phyloP scores from a whole-genome alignment of 2,888 invertebrate species.

The Bombylius major region DNA sequence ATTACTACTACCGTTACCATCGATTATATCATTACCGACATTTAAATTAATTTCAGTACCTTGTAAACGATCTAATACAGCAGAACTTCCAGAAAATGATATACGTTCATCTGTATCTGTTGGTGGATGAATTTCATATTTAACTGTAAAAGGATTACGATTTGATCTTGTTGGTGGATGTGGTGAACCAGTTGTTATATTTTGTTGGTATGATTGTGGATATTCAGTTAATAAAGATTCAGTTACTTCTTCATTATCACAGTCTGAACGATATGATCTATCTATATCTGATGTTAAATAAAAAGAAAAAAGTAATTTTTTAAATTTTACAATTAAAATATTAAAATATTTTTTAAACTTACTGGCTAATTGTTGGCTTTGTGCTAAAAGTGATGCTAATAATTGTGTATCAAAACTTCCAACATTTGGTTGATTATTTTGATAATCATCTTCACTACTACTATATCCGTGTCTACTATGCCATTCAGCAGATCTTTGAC shows the following conservation, averaged over 20 bases:
- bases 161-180: slow-evolving; percentile 21
- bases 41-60: slow-evolving; percentile 6
- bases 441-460: slow-evolving; percentile 45
- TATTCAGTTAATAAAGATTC: slow-evolving; percentile 27
- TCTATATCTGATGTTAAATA: slow-evolving; percentile 45
- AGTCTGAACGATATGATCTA: slow-evolving; percentile 60
- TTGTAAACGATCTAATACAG: slow-evolving; percentile 24
- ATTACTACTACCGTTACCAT: not conserved
- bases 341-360: slow-evolving; percentile 22
- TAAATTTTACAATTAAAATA: not conserved
- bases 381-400: slow-evolving; percentile 43
- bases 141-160: slow-evolving; percentile 33
- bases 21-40: not conserved
- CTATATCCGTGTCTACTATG: slow-evolving; percentile 41
- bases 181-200: slow-evolving; percentile 17
- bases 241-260: slow-evolving; percentile 49
- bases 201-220: slow-evolving; percentile 32
- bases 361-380: slow-evolving; percentile 48
- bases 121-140: slow-evolving; percentile 24
- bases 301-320: slow-evolving; percentile 9
- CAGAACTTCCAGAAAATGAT: slow-evolving; percentile 25
- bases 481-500: slow-evolving; percentile 46
- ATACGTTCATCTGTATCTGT: slow-evolving; percentile 18
- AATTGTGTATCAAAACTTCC: slow-evolving; percentile 41
- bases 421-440: slow-evolving; percentile 33